These are phyloP conservation scores for Pterois miles DNA, from an alignment of 2,797 vertebrate genomes.

Conservation along the genomic window DNA sequence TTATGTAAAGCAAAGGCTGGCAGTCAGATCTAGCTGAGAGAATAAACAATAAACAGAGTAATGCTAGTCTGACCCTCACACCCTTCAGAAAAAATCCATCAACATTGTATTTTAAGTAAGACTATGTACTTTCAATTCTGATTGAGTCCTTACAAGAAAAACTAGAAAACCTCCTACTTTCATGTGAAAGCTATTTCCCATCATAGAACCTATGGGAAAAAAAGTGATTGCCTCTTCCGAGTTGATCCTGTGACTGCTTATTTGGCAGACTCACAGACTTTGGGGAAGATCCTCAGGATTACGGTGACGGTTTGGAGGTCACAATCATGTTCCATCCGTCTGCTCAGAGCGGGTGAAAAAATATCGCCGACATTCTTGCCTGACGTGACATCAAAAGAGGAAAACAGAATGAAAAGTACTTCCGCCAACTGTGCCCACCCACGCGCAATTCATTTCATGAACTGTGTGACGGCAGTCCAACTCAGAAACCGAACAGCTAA, in stretches of 20 bases:
- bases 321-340: neutral
- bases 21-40: neutral
- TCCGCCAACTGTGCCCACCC: constrained; percentile 40
- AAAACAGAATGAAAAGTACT: constrained; percentile 48
- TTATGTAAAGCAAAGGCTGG: constrained; percentile 9
- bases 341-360: neutral
- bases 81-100: neutral
- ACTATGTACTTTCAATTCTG: neutral
- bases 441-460: constrained; percentile 59
- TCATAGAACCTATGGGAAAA: neutral
- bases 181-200: constrained; percentile 5
- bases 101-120: neutral
- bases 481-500: constrained; percentile 51
- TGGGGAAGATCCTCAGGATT: constrained; percentile 25
- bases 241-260: constrained; percentile 25
- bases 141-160: neutral
- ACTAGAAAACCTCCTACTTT: neutral
- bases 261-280: constrained; percentile 20
- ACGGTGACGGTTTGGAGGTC: constrained; percentile 16
- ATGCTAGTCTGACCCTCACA: neutral
- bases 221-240: constrained; percentile 32
- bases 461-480: constrained; percentile 50
- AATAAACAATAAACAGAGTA: neutral
- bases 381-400: constrained; percentile 37
- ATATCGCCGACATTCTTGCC: neutral